Evolutionary conservation across 2,888 invertebrate species (phyloP).

Genomic region (Sceliomorpha sp.): DNA sequence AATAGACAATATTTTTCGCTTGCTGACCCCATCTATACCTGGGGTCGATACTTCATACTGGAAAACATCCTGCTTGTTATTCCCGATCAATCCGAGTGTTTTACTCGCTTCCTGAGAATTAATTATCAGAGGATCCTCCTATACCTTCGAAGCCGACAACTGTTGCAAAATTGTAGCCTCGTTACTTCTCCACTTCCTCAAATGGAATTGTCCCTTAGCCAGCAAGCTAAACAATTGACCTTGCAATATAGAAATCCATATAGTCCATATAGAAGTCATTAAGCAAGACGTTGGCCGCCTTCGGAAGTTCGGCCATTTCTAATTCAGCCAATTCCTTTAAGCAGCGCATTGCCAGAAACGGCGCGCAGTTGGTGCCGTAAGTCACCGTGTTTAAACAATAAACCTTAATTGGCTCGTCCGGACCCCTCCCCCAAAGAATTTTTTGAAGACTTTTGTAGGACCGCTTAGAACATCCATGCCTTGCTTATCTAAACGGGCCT

Average conservation of each 20-base stretch:
- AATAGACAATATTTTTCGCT: conserved; percentile 29
- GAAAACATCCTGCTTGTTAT: too few relatives aligned
- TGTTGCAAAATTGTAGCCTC: neutral
- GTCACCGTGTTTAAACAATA: conserved; percentile 44
- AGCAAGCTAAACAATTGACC: neutral
- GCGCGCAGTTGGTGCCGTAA: conserved; percentile 46
- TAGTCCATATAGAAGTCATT: conserved; percentile 67
- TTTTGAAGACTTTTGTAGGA: conserved; percentile 25
- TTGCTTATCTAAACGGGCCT: neutral
- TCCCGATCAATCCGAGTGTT: too few relatives aligned
- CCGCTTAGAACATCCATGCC: neutral
- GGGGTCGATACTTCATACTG: conserved; percentile 1
- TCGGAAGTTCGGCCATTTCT: conserved; percentile 42
- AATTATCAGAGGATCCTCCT: too few relatives aligned
- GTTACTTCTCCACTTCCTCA: conserved; percentile 37
- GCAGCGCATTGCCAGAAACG: conserved; percentile 55
- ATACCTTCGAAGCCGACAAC: neutral
- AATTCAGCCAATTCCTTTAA: conserved; percentile 56
- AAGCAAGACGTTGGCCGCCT: conserved; percentile 35
- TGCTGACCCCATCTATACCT: conserved; percentile 3
- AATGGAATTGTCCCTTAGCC: conserved; percentile 18
- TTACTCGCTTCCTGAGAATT: too few relatives aligned
- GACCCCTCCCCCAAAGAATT: conserved; percentile 32
- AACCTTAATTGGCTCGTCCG: conserved; percentile 6
- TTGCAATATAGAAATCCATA: conserved; percentile 1